phyloP scores from a whole-genome alignment of 2,797 vertebrate genomes.

The Rallus crepitans region DNA sequence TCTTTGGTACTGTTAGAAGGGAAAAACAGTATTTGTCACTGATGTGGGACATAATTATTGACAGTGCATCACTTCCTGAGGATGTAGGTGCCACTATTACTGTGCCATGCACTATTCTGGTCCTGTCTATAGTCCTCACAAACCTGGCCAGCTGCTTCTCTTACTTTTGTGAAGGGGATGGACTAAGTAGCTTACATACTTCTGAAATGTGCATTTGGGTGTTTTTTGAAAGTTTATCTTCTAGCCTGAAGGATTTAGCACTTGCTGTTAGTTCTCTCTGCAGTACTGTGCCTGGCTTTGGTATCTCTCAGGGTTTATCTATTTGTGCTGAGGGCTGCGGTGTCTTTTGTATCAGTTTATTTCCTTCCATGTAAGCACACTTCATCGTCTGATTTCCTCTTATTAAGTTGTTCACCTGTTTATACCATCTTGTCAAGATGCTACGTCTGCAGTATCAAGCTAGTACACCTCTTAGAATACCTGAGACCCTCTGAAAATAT shows the following conservation, averaged over 20 bases:
- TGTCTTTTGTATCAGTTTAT: neutral
- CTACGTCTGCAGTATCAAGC: neutral
- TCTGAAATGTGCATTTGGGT: neutral
- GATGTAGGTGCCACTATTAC: neutral
- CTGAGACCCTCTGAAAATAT: neutral
- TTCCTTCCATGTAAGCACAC: neutral
- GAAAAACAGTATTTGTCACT: neutral
- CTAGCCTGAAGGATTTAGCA: neutral
- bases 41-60: neutral
- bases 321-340: neutral
- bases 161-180: neutral
- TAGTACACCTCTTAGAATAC: neutral
- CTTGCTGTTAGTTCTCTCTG: neutral
- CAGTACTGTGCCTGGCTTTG: neutral
- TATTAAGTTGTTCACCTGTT: neutral
- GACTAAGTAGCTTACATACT: neutral
- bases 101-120: neutral
- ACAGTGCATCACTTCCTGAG: neutral
- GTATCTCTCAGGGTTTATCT: neutral
- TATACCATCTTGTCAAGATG: neutral
- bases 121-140: neutral
- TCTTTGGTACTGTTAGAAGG: neutral
- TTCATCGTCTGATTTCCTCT: neutral
- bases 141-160: neutral
- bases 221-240: neutral